Base-by-base conservation (phyloP, 1,140 invertebrate species). In the Neodiprion lecontei region DNA sequence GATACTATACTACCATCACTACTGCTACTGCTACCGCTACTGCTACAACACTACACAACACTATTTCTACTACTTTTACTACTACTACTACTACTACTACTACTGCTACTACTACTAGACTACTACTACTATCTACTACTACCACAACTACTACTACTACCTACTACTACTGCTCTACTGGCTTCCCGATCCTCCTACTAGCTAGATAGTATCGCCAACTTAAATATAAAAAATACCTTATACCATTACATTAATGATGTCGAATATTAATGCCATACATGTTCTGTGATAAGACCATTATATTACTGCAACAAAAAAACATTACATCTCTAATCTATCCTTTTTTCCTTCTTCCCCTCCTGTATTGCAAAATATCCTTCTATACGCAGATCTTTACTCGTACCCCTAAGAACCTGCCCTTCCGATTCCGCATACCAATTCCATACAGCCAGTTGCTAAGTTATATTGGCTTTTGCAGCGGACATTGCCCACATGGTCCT, bases 211-310 rank as follows among this genome's bases (percentile, higher is more conserved):
- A 86, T 82, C 81, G 78, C 80, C 78, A 79, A 84, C 83, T 81
- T 84, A 84, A 84, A 79, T 84, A 69, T 80, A 80, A 74, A 74
- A 77, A 81, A 82, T 80, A 83, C 79, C 78, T 85, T 40, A 40
- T 40, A 82, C 79, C 81, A 79, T 85, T 85, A 81, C 81, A 81
- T 83, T 82, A 83, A 84, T 80, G 83, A 88, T 83, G 85, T 87
- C 79, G 86, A 88, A 81, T 82, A 88, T 88, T 88, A 88, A 89
- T 89, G 88, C 88, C 88, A 89, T 89, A 89, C 88, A 88, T 89
- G 86, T 89, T 89, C 88, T 89, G 88, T 89, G 88, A 89, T 89
- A 89, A 89, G 88, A 88, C 87, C 87, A 87, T 87, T 82, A 47
- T 85, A 84, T 88, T 87, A 88, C 86, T 86, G 86, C 83, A 86